A percentile compares a stretch with the other conserved stretches of the same genome.
phyloP scores from a whole-genome alignment of 2,113 vertebrate species.

The Nematolebias whitei region DNA sequence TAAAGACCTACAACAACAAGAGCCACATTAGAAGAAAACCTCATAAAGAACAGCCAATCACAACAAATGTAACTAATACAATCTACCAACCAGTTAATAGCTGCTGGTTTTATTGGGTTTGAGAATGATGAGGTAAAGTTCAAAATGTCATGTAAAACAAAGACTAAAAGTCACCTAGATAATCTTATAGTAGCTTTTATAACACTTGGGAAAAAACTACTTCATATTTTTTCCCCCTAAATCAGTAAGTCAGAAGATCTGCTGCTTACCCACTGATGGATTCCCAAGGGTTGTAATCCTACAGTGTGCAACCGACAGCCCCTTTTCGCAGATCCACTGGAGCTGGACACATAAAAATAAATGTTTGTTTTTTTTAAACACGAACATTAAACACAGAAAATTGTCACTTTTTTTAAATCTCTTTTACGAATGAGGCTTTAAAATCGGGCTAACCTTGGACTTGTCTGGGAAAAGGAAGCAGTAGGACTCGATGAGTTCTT shows the following conservation, averaged over 20 bases:
- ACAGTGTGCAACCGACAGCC: conserved; percentile 91
- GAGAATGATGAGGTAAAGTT: too few species aligned
- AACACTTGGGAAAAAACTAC: background rate
- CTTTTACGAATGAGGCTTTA: background rate
- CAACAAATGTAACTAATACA: too few species aligned
- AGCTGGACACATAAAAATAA: conserved; percentile 56
- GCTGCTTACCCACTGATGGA: conserved; percentile 87
- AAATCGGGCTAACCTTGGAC: conserved; percentile 81
- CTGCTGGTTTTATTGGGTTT: too few species aligned
- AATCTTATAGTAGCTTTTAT: background rate
- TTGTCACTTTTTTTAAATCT: background rate
- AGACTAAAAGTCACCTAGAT: too few species aligned
- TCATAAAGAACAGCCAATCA: background rate
- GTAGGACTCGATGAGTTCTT: conserved; percentile 90
- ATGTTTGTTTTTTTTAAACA: background rate
- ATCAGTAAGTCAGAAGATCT: conserved; percentile 1
- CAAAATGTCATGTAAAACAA: too few species aligned
- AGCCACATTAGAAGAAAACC: conserved; percentile 4
- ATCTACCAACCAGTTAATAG: too few species aligned
- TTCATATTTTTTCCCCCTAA: background rate
- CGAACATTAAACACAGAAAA: background rate
- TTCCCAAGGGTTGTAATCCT: conserved; percentile 89
- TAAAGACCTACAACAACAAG: conserved; percentile 84
- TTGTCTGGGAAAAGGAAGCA: conserved; percentile 91
- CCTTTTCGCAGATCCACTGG: conserved; percentile 90